Evolutionary conservation across 2,797 vertebrate species (phyloP), one percentile per base, ranked within the genome.

Genomic region (Todus mexicanus): DNA sequence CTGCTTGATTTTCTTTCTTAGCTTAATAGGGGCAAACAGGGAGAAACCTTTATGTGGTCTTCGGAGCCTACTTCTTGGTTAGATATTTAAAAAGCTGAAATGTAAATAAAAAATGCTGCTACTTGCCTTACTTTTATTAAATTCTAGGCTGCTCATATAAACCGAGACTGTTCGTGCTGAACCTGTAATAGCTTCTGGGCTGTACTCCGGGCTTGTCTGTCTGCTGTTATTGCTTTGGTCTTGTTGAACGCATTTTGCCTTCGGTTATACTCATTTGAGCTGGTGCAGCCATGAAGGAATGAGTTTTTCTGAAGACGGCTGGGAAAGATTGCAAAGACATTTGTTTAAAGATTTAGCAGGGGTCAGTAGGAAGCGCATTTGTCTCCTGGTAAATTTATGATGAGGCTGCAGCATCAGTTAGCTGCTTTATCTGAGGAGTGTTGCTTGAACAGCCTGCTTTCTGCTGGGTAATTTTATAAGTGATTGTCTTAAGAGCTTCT

Each of bases 321-420:
- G 79, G 72, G 71, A 88, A 45, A 89, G 51, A 50, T 83, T 78
- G 71, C 53, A 59, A 71, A 87, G 71, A 61, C 2, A 3, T 76
- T 94, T 89, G 45, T 87, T 95, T 82, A 94, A 94, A 92, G 65
- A 82, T 84, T 87, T 70, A 82, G 33, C n/a, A 74, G 66, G 76
- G 74, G 75, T 86, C 74, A 84, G 33, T 72, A 90, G 20, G 69
- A 96, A 90, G 33, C 60, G 18, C 37, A 18, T 77, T 78, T 80
- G 38, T 91, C 29, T 73, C 26, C 48, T 87, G 63, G 23, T 82
- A 84, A 91, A 78, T 92, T 86, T 92, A 50, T 73, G 65, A 83
- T 66, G 57, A 92, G 48, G 71, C 40, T 1, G 2, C 20, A 50
- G 35, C 29, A 76, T 15, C 6, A 26, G 19, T 68, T 66, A 35